A percentile compares a stretch with the other conserved stretches of the same genome.
Evolutionary conservation across 2,113 vertebrate genomes (phyloP).

Genomic region (Otocyon megalotis): DNA sequence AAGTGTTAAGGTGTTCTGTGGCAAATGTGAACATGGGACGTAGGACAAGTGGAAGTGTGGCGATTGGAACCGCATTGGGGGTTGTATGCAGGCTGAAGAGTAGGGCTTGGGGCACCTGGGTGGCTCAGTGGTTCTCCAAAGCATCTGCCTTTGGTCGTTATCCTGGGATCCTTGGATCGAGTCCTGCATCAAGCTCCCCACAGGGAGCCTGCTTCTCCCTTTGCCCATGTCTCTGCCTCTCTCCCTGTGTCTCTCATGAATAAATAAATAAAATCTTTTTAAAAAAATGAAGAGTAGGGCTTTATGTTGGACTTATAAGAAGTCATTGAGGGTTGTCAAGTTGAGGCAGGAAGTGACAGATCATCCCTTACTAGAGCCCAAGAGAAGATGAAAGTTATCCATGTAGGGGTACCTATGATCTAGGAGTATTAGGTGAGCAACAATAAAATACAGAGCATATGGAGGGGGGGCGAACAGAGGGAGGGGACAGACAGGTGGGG

Average conservation of each 20-base stretch:
- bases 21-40: neutral
- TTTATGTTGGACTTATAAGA: neutral
- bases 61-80: rapidly evolving
- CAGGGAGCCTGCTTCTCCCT: no score
- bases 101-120: neutral
- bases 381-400: neutral
- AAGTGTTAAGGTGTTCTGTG: neutral
- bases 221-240: no score
- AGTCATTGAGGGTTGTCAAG: neutral
- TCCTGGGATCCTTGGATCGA: no score
- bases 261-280: no score
- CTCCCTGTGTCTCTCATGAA: no score
- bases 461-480: rapidly evolving
- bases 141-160: no score
- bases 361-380: neutral
- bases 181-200: no score
- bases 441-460: neutral
- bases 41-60: neutral
- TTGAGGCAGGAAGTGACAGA: neutral
- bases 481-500: no score
- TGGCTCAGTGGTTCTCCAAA: no score
- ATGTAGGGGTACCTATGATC: neutral
- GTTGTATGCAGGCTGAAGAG: neutral
- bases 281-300: neutral
- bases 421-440: neutral